Base-by-base conservation (phyloP, 2,888 invertebrate genomes). In the Galeopsomyia nigrocyanea region DNA sequence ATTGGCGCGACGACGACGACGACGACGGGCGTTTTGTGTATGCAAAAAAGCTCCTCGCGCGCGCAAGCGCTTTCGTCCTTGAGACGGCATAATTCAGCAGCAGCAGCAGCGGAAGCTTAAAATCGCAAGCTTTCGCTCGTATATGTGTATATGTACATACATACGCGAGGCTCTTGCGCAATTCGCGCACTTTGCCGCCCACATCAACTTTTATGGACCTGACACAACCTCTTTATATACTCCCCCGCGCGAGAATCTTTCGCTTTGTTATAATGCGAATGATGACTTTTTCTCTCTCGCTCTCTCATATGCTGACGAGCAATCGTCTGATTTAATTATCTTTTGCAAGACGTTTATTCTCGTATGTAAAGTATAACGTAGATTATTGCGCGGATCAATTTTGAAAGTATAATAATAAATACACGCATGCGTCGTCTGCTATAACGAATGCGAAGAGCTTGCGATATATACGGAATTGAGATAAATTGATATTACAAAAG, bases 41-140 rank as follows among this genome's bases (percentile, higher is more conserved):
- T 39, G 39, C 39, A 10, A 39, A 39, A 39, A 39, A 39, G 39
- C 19, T 58, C 51, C 31, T 19, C 51, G 17, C 13, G 31, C 57
- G 57, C 66, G 49, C 56, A 56, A 57, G 50, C 31, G 58, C 67
- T 67, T 60, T 22, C 19, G 56, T 62, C 68, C 68, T 68, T 62
- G 68, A 62, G 61, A 53, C 68, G 49, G 49, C 49, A 49, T 64
- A 55, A 64, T 64, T 61, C 61, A 26, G 26, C 26, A 26, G 26
- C 26, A 26, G 26, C 26, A 10, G 46, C 22, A 31, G 46, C 39
- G 26, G 39, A 63, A 63, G 51, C 62, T 31, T 16, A 39, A 39
- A 39, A 39, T 55, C 19, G 21, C 21, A 22, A 55, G 21, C 21
- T 55, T 55, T 19, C 55, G 19, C 26, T 2, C 26, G 26, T n/a